Evolutionary conservation across 2,113 vertebrate genomes (phyloP), one percentile per base, ranked within the genome.

Genomic region (Mirounga angustirostris): DNA sequence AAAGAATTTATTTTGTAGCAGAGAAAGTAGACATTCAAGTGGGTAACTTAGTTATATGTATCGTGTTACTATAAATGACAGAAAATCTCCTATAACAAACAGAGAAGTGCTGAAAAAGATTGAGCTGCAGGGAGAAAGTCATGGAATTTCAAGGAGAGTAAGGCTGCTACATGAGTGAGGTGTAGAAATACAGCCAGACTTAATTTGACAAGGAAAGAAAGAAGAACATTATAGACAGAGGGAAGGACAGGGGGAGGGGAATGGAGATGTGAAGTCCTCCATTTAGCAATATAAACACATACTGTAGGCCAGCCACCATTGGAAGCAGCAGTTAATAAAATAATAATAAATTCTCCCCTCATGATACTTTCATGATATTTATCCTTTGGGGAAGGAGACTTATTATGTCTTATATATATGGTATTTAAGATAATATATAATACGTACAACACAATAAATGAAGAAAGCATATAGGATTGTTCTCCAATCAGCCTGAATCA

Each of bases 121-220:
- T 50, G 54, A 89, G 2, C 1, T 86, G 10, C 4, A 8, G 4
- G 22, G 40, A 22, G 3, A 85, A 94, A 94, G 12, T 14, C 15
- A 28, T 63, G 5, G 43, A 12, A 21, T 28, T 71, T 90, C 16
- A 80, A 58, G 36, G 7, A 59, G 4, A 89, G 24, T 13, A 21
- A 0, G 52, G 9, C 4, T 78, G 12, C 1, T 30, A 13, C 2
- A 5, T 40, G 13, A 78, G 1, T 26, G 16, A 80, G 43, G 16
- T 63, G 0, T 46, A 11, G 36, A n/a, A 74, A 88, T 43, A 7
- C 1, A 40, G 8, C 0, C 61, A 76, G 26, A 26, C 7, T 82
- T 67, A 79, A 10, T 78, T 61, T 59, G 33, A 2, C 13, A 46
- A 61, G 5, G 2, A 65, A 54, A 28, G 73, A 82, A 93, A 78